phyloP scores from a whole-genome alignment of 2,888 invertebrate species.

The Stictocephala bisonia region DNA sequence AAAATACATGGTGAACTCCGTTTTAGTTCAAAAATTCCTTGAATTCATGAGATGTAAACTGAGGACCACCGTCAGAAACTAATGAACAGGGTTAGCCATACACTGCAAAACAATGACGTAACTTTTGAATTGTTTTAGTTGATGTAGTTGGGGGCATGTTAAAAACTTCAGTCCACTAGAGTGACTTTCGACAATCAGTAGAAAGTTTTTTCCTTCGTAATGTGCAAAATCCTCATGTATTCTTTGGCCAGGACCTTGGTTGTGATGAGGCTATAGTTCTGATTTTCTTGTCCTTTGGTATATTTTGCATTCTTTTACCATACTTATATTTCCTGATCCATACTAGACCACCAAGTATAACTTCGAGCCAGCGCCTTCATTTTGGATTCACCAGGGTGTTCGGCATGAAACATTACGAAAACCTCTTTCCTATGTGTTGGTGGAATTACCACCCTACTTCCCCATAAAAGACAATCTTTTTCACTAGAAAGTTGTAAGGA shows the following conservation, averaged over 20 bases:
- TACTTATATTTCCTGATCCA: neutral
- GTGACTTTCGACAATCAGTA: constrained; percentile 52
- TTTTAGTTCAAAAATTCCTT: constrained; percentile 53
- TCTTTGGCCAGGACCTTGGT: constrained; percentile 14
- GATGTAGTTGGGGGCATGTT: constrained; percentile 49
- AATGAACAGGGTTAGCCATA: constrained; percentile 53
- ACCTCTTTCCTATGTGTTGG: constrained; percentile 12
- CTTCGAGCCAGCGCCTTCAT: constrained; percentile 1
- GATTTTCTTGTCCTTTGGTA: neutral
- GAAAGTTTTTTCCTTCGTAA: constrained; percentile 39
- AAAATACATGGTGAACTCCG: constrained; percentile 55
- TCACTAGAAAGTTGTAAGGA: neutral
- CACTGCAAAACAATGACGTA: constrained; percentile 51
- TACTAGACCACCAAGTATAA: constrained; percentile 4
- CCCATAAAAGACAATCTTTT: constrained; percentile 12
- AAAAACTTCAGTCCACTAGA: constrained; percentile 56
- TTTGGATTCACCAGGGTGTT: neutral
- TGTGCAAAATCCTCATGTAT: constrained; percentile 4
- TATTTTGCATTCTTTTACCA: neutral
- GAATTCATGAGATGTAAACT: constrained; percentile 54
- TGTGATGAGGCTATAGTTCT: neutral
- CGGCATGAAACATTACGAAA: neutral
- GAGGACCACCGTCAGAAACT: constrained; percentile 54
- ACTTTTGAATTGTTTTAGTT: constrained; percentile 46
- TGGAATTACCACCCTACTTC: constrained; percentile 8